Percentiles rank a stretch among this genome's conserved stretches.
These are phyloP conservation scores for Epizoanthus stellaris DNA, from an alignment of 92 coral and sea anemone species.

Conservation along the genomic window DNA sequence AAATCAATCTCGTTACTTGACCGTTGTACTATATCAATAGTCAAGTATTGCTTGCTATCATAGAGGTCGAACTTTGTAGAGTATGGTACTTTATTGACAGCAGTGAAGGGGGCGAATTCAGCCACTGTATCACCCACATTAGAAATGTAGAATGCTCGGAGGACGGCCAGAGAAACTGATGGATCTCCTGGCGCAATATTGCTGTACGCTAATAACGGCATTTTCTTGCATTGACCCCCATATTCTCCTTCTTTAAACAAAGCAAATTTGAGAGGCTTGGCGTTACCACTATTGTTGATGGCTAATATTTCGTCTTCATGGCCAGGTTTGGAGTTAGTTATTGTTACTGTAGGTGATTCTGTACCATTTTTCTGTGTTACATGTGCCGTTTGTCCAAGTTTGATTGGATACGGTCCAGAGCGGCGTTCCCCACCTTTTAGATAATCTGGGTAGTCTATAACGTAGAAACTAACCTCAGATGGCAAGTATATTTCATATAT, in stretches of 20 bases:
- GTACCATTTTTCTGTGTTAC: background rate
- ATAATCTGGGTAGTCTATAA: background rate
- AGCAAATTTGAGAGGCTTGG: background rate
- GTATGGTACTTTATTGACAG: background rate
- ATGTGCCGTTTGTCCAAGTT: background rate
- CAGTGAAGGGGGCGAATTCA: conserved; percentile 2
- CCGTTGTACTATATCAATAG: background rate
- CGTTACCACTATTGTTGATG: conserved; percentile 5
- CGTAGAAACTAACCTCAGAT: conserved; percentile 8
- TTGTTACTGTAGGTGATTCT: background rate
- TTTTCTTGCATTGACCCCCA: background rate
- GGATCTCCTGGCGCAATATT: background rate
- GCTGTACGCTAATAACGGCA: background rate
- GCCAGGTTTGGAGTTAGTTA: background rate
- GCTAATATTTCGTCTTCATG: background rate
- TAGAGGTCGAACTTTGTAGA: conserved; percentile 14
- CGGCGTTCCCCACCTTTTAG: background rate
- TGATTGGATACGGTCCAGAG: background rate
- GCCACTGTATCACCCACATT: background rate
- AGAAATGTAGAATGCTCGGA: background rate
- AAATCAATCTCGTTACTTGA: background rate
- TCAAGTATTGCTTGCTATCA: background rate
- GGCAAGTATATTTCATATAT: background rate
- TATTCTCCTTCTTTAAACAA: background rate
- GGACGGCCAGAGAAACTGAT: background rate